These are phyloP conservation scores for Sparus aurata DNA, from an alignment of 2,797 vertebrate genomes.

Conservation along the genomic window DNA sequence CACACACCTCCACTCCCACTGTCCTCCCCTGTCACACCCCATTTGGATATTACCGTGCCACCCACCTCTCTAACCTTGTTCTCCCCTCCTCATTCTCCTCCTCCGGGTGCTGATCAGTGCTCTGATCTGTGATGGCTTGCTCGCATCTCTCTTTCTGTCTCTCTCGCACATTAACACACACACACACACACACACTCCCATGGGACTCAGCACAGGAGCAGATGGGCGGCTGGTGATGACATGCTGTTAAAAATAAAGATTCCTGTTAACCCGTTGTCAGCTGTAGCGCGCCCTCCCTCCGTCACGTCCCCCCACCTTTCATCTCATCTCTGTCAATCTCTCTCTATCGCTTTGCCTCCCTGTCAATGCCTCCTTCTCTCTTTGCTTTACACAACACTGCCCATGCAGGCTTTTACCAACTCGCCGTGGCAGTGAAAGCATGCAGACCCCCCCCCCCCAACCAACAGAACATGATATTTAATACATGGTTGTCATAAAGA, in stretches of 20 bases:
- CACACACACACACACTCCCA: conserved; percentile 70
- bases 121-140: conserved; percentile 83
- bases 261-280: conserved; percentile 82
- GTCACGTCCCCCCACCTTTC: conserved; percentile 35
- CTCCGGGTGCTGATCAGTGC: conserved; percentile 75
- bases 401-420: conserved; percentile 28
- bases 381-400: conserved; percentile 17
- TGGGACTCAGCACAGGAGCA: conserved; percentile 84
- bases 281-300: conserved; percentile 45
- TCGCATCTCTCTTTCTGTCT: conserved; percentile 21
- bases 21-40: conserved; percentile 48
- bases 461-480: conserved; percentile 78
- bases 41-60: conserved; percentile 61
- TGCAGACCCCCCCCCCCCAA: conserved; percentile 38
- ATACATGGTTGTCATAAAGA: conserved; percentile 81
- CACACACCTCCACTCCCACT: conserved; percentile 35
- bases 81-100: conserved; percentile 44
- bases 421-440: conserved; percentile 50
- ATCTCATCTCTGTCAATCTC: conserved; percentile 56
- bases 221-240: conserved; percentile 88
- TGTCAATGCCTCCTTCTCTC: conserved; percentile 26
- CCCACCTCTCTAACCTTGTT: conserved; percentile 72
- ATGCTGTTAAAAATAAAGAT: conserved; percentile 86
- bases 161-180: conserved; percentile 28
- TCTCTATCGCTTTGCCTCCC: conserved; percentile 37